Base-by-base conservation (phyloP, 2,113 vertebrate genomes). In the Maccullochella peelii region DNA sequence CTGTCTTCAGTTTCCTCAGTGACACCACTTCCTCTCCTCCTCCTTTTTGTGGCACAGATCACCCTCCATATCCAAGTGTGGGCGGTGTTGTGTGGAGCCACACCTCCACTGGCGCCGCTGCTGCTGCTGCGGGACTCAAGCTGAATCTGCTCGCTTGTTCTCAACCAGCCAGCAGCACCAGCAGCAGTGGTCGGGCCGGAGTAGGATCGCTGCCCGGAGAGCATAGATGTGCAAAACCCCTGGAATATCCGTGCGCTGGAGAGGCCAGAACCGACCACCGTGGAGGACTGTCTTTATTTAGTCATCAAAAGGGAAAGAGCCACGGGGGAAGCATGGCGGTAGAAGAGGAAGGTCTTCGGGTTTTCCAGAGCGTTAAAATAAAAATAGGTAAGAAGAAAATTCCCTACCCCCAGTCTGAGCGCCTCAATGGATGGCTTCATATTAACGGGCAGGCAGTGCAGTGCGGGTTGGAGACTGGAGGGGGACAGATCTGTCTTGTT, bases 321-420 rank as follows among this genome's bases (percentile, higher is more conserved):
- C 89, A 57, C 91, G 79, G 89, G 70, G 86, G 76, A 68, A 96
- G 94, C 88, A 99, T 99, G 98, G 97, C 97, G 95, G 97, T 98
- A 88, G 97, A 98, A 91, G 97, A 98, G 92, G 98, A 98, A 96
- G 98, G 97, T 86, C 97, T 99, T 8, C 96, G 97, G 82, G 96
- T 99, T 78, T 98, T 99, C 86, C 98, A 99, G 94, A 99, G 98
- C 95, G 97, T 99, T 92, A 97, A 95, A 96, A 98, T 99, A 93
- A 99, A 99, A 95, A 98, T 99, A 90, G 98, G 98, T 99, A 94
- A 96, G 92, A 71, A 54, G 65, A 82, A 78, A 87, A 89, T 82
- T 82, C 86, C 91, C 89, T 74, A 63, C 90, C 92, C 88, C 88
- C 87, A 86, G 86, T 85, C 77, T 71, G 88, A 81, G 80, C 80